Evolutionary conservation across 2,888 invertebrate species (phyloP), one percentile per base, ranked within the genome.

Genomic region (Drosophila diplacantha): DNA sequence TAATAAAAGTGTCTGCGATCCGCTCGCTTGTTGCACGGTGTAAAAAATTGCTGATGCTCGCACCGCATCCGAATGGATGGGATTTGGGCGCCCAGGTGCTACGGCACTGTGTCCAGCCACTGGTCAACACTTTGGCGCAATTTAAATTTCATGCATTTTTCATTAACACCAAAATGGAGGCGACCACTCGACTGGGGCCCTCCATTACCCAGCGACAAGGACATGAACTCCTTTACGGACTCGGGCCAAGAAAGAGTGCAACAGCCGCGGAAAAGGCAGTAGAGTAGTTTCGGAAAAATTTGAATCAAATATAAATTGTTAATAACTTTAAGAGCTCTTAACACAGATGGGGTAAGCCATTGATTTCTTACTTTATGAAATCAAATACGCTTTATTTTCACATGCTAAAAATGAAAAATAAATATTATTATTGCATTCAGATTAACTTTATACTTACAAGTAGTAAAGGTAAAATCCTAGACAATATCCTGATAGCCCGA

Each of bases 111-210:
- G 32, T 51, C 26, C 44, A 26, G 53, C 34, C 60, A 55, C 71
- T 71, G 71, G 67, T 64, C 76, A 69, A 73, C 71, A 80, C 70
- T 73, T 81, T 75, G 73, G 72, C 75, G 73, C 81, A 81, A 85
- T 86, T 86, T 81, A 86, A 84, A 85, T 84, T 86, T 85, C 85
- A 86, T 86, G 85, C 83, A 86, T 86, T 82, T 85, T 85, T 83
- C 84, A 85, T 85, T 78, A 83, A 77, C 81, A 72, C 70, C 73
- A 38, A 64, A 70, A 75, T 63, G 65, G 65, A 54, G 60, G 56
- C 71, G 63, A 69, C 61, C 75, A 73, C 60, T 74, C 59, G 67
- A 66, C 39, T 60, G 52, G 29, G 66, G 31, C 46, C 53, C 46
- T 46, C 55, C 55, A 47, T 64, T 47, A 55, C 55, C 50, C 56